Base-by-base conservation (phyloP, 2,113 vertebrate genomes). In the Podarcis cretensis region DNA sequence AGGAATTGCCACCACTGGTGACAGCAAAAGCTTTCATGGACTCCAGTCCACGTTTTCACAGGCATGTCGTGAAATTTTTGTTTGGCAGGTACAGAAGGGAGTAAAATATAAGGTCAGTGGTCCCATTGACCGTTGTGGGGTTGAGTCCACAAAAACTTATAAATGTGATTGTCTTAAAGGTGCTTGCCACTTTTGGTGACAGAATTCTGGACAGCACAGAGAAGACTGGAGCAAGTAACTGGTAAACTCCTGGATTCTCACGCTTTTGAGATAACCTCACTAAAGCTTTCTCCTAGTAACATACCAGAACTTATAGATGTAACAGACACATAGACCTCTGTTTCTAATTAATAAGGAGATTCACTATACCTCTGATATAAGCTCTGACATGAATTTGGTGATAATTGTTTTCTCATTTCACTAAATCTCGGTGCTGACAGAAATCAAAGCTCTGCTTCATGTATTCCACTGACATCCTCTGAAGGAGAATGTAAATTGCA, bases 301-400 rank as follows among this genome's bases (percentile, higher is more conserved):
- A 10, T 14, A 43, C 35, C 37, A 75, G 25, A 10, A n/a, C 79
- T 32, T 65, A 14, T 59, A 25, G 37, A 16, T 76, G 54, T 76
- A 37, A 40, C 13, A 12, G 14, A 63, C 73, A 63, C 71, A 40
- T 4, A 63, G 73, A 20, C 13, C 48, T 85, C 84, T 85, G 73
- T 83, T 65, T 74, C 80, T 75, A 81, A 87, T 87, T 87, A 87
- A n/a, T 32, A 14, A 3, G 4, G 21, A 43, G 13, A 83, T 88
- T 65, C 35, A 75, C 76, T 83, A 48, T 65, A 63, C 66, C 23
- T 4, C 65, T 25, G 48, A 48, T 57, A 37, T 13, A 35, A 54
- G 73, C 37, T 68, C 32, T 48, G 57, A 75, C 13, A 7, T 68
- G 57, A 9, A 32, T 83, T 83, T 83, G 57, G 57, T 83, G 59